A percentile compares a stretch with the other conserved stretches of the same genome.
Conservation (phyloP, 1,140 invertebrate genomes). For the Sinella curviseta region DNA sequence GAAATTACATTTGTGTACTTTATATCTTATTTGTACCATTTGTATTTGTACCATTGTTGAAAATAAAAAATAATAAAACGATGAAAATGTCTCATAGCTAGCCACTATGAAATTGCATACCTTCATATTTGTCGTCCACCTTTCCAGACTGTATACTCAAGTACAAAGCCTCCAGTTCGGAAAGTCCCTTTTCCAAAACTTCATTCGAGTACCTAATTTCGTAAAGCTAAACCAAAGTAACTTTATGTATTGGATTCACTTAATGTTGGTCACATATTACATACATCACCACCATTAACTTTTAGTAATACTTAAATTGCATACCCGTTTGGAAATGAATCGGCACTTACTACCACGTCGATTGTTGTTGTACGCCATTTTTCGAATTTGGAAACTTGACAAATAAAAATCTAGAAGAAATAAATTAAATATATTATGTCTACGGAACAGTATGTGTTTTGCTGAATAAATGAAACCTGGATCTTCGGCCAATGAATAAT, state of each 20-base stretch:
- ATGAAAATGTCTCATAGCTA: no score
- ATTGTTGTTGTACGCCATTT: not conserved
- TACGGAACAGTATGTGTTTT: no score
- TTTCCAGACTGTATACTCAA: not conserved
- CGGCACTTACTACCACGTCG: not conserved
- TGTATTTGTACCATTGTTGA: no score
- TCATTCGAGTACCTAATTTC: not conserved
- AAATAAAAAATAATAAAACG: no score
- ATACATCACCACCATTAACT: no score
- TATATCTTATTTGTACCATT: not conserved
- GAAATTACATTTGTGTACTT: not conserved
- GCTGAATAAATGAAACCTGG: no score
- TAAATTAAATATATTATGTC: no score
- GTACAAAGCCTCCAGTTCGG: not conserved
- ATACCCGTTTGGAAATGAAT: not conserved
- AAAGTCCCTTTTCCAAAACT: not conserved
- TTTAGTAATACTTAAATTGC: not conserved
- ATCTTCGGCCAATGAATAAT: no score
- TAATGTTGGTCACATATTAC: no score
- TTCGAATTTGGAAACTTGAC: not conserved
- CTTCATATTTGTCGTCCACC: not conserved
- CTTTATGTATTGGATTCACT: no score
- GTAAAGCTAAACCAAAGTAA: not conserved
- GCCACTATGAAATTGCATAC: not conserved
- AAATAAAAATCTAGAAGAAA: not conserved